A percentile compares a stretch with the other conserved stretches of the same genome.
Evolutionary conservation across 2,888 invertebrate species (phyloP).

Genomic region (Acrobasis suavella): DNA sequence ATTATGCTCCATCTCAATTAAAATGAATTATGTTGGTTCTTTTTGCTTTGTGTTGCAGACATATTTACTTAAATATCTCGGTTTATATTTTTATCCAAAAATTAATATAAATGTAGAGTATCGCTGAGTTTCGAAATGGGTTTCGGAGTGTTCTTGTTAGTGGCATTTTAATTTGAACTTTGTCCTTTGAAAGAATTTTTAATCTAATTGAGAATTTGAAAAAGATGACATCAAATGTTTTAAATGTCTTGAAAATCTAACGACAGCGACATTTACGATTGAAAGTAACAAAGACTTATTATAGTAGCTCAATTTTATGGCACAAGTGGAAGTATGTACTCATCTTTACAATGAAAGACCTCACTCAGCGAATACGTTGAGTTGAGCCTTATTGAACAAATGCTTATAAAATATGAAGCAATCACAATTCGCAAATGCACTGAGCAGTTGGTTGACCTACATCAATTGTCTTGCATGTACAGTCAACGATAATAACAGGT

Average conservation of each 20-base stretch:
- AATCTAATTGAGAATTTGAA: too few relatives aligned
- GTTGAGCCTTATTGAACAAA: slow-evolving; percentile 22
- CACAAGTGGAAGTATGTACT: neutral
- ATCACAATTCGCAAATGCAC: slow-evolving; percentile 42
- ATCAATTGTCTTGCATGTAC: slow-evolving; percentile 45
- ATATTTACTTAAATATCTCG: neutral
- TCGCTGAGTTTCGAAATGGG: too few relatives aligned
- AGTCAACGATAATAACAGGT: slow-evolving; percentile 22
- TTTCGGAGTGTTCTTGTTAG: too few relatives aligned
- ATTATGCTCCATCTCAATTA: slow-evolving; percentile 3
- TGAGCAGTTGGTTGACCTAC: slow-evolving; percentile 45
- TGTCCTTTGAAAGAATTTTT: too few relatives aligned
- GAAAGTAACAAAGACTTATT: neutral
- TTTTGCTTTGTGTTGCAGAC: neutral
- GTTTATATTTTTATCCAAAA: neutral
- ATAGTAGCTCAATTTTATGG: neutral
- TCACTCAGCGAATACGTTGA: slow-evolving; percentile 12
- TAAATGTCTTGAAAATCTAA: too few relatives aligned
- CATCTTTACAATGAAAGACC: slow-evolving; percentile 11
- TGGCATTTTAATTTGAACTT: too few relatives aligned
- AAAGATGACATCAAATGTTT: too few relatives aligned
- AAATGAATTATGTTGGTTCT: neutral
- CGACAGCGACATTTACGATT: too few relatives aligned
- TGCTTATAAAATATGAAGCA: slow-evolving; percentile 39
- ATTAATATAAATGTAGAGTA: too few relatives aligned